phyloP scores from a whole-genome alignment of 1,140 invertebrate species.

The Trachymyrmex cornetzi region DNA sequence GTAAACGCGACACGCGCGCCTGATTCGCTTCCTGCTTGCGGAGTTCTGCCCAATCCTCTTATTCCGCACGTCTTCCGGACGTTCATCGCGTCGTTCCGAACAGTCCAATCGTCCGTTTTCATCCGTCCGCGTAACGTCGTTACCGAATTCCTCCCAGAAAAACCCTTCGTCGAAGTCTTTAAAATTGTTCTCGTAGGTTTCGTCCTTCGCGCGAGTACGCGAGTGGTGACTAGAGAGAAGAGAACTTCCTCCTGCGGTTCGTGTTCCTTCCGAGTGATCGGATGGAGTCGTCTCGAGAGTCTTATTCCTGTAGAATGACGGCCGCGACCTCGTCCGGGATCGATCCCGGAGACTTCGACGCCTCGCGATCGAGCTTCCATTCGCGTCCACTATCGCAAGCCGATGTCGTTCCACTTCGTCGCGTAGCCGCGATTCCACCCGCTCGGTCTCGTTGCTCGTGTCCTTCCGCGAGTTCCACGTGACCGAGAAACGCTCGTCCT shows the following conservation, averaged over 20 bases:
- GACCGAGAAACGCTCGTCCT: not conserved
- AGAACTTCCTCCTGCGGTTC: not conserved
- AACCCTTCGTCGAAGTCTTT: not conserved
- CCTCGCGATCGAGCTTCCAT: constrained; percentile 11
- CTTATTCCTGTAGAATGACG: not conserved
- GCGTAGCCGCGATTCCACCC: constrained; percentile 46
- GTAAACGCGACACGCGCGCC: constrained; percentile 38
- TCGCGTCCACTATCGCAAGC: not conserved
- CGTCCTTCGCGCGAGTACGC: not conserved
- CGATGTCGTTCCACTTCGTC: not conserved
- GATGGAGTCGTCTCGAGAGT: not conserved
- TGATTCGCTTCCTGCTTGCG: constrained; percentile 44
- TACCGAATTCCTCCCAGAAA: not conserved
- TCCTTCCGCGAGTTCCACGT: constrained; percentile 8
- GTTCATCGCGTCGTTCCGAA: constrained; percentile 40
- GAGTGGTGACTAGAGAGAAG: constrained; percentile 55
- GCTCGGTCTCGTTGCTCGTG: not conserved
- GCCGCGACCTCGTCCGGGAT: not conserved
- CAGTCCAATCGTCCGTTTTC: constrained; percentile 13
- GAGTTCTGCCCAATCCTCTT: constrained; percentile 24
- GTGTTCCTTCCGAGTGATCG: not conserved
- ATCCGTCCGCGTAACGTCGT: constrained; percentile 40
- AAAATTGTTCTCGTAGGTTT: not conserved
- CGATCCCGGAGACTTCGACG: constrained; percentile 35
- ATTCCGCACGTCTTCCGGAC: constrained; percentile 33